These are phyloP conservation scores for Nothocercus nigrocapillus DNA, from an alignment of 2,113 vertebrate species.

Conservation along the genomic window DNA sequence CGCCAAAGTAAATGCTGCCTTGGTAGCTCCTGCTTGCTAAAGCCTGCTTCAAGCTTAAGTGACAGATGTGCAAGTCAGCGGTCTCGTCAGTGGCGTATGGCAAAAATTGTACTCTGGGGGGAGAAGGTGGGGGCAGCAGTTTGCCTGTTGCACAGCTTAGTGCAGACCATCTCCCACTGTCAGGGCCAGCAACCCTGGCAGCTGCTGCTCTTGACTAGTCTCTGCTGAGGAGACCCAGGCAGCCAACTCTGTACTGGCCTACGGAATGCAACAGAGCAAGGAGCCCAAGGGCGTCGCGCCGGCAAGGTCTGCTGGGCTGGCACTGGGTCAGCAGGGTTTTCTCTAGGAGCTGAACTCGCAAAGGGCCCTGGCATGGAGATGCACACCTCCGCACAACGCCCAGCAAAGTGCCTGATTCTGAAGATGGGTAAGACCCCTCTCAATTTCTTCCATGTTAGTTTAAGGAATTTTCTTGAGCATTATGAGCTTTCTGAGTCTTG, in stretches of 20 bases:
- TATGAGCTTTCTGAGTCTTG: neutral
- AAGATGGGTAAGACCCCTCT: neutral
- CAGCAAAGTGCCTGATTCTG: neutral
- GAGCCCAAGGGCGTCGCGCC: neutral
- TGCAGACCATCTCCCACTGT: neutral
- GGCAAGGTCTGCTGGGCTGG: neutral
- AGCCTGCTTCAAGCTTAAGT: neutral
- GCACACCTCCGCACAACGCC: neutral
- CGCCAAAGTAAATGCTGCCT: neutral
- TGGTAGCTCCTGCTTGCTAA: neutral
- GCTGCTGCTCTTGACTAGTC: no score
- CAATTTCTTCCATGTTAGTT: neutral
- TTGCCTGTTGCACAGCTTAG: neutral
- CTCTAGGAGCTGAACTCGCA: neutral
- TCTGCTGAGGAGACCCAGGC: neutral
- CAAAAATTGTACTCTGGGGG: neutral
- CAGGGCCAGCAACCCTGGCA: neutral
- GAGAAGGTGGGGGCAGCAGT: neutral
- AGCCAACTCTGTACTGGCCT: neutral
- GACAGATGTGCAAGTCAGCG: neutral
- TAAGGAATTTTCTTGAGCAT: neutral
- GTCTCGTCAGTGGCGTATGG: neutral
- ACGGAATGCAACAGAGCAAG: neutral
- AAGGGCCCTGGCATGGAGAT: neutral
- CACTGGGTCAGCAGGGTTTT: neutral